These are phyloP conservation scores for Pogonomyrmex barbatus DNA, from an alignment of 1,140 invertebrate genomes.

Conservation along the genomic window DNA sequence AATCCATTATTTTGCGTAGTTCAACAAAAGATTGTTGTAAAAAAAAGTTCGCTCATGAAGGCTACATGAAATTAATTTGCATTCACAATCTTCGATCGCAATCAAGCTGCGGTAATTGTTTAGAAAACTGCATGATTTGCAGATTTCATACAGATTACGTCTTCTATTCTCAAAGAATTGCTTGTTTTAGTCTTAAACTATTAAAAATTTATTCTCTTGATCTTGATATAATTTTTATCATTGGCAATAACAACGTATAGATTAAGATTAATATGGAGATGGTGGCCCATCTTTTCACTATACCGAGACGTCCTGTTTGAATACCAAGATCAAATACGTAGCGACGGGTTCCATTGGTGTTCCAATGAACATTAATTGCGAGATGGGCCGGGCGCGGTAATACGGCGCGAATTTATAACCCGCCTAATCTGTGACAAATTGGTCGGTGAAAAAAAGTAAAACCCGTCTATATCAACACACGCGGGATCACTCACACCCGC, in stretches of 20 bases:
- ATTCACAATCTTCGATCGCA: background rate
- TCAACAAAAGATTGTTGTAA: constrained; percentile 20
- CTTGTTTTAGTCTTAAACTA: background rate
- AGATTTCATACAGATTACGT: background rate
- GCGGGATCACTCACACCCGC: constrained; percentile 16
- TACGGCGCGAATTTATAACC: constrained; percentile 81
- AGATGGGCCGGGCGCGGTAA: constrained; percentile 68
- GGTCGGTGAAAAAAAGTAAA: constrained; percentile 70
- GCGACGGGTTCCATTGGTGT: constrained; percentile 14
- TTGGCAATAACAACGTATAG: background rate
- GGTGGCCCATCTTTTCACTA: background rate
- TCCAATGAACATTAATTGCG: constrained; percentile 65
- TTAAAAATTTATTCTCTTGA: background rate
- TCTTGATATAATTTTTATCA: constrained; percentile 12
- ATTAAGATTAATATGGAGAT: background rate
- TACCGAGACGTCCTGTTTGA: constrained; percentile 4
- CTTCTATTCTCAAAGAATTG: background rate
- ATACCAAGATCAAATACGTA: background rate
- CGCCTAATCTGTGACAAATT: constrained; percentile 85
- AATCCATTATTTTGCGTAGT: background rate
- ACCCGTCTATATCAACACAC: constrained; percentile 27
- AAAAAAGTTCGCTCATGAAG: background rate
- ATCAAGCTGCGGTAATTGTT: background rate
- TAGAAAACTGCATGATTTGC: background rate
- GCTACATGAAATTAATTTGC: background rate